These are phyloP conservation scores for Ptychoptera contaminata DNA, from an alignment of 2,888 invertebrate genomes.

Conservation along the genomic window DNA sequence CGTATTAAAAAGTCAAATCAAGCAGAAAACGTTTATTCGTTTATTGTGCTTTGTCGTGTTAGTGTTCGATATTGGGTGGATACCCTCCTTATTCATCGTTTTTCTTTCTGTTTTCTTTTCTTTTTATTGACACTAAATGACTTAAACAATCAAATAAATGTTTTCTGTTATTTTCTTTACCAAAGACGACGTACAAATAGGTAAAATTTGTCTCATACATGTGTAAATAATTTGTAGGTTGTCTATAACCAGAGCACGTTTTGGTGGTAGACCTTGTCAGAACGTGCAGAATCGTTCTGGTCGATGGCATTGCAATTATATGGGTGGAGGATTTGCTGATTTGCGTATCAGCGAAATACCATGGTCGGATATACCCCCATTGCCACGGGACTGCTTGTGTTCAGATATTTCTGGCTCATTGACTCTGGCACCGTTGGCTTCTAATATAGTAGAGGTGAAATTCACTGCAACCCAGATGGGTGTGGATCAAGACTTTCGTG, in stretches of 20 bases:
- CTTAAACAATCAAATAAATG: no score
- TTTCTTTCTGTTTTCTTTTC: no score
- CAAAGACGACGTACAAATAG: no score
- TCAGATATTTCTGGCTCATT: constrained; percentile 50
- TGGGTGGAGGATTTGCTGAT: constrained; percentile 35
- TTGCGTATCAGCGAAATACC: constrained; percentile 52
- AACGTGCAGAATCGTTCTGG: constrained; percentile 27
- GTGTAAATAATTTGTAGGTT: constrained; percentile 3
- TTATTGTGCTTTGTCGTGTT: no score
- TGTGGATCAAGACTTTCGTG: constrained; percentile 62
- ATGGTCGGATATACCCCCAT: constrained; percentile 44
- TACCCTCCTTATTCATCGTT: no score
- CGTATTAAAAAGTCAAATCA: no score
- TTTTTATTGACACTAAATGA: no score
- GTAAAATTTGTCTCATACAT: no score
- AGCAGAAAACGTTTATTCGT: no score
- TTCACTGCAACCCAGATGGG: constrained; percentile 65
- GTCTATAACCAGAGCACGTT: constrained; percentile 9
- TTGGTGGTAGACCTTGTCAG: constrained; percentile 8
- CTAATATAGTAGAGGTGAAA: constrained; percentile 52
- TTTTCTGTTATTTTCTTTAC: no score
- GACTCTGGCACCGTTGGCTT: constrained; percentile 48
- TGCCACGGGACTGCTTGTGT: constrained; percentile 58
- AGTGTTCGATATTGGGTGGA: no score
- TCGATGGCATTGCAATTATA: constrained; percentile 50